phyloP scores from a whole-genome alignment of 2,113 vertebrate genomes.

The Barnardius zonarius region DNA sequence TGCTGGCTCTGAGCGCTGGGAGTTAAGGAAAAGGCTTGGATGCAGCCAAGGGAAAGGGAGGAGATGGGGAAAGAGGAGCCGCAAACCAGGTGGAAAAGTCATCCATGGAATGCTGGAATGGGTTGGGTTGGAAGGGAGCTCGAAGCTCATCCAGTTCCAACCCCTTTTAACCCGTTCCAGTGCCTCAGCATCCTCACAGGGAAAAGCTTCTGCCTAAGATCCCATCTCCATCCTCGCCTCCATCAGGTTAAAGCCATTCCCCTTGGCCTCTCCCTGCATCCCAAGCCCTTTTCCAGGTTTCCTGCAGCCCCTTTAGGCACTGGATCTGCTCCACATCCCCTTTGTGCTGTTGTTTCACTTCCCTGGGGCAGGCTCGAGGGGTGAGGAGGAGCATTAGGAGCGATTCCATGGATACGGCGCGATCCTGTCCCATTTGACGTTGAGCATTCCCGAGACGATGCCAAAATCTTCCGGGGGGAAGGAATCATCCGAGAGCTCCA shows the following conservation, averaged over 20 bases:
- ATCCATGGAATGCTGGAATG: neutral
- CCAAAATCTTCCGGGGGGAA: slow-evolving; percentile 96
- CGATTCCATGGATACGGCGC: slow-evolving; percentile 87
- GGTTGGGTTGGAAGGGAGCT: neutral
- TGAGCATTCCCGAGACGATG: slow-evolving; percentile 95
- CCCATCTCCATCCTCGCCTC: neutral
- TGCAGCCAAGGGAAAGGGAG: neutral
- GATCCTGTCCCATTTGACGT: slow-evolving; percentile 95
- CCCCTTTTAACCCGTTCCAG: no score
- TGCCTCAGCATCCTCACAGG: neutral
- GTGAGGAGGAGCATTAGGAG: rapidly evolving
- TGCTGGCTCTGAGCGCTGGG: slow-evolving; percentile 80
- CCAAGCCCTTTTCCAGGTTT: neutral
- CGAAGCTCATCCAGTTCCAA: neutral
- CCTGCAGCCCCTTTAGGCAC: no score
- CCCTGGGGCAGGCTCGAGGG: no score
- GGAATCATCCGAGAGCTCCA: slow-evolving; percentile 94
- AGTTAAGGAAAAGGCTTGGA: slow-evolving; percentile 64
- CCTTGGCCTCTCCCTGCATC: no score
- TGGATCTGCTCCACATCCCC: no score
- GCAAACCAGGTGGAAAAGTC: neutral
- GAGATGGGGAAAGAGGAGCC: neutral
- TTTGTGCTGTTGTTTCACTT: neutral
- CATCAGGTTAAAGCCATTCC: neutral
- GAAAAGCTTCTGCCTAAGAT: neutral